Evolutionary conservation across 2,888 invertebrate species (phyloP), one percentile per base, ranked within the genome.

Genomic region (Noctua janthe): DNA sequence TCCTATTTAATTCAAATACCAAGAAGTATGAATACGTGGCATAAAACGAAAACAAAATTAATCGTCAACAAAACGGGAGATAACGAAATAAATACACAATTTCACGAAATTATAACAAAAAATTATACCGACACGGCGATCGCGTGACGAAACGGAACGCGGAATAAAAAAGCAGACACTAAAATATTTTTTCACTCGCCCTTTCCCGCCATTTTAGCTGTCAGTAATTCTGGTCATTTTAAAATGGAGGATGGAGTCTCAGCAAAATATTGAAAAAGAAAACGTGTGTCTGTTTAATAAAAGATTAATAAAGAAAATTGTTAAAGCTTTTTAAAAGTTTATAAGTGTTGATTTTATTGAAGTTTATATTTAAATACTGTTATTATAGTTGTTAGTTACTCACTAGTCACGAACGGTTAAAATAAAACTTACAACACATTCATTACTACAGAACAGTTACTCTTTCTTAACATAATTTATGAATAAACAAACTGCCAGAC

Each of bases 61-160:
- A 91, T 89, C 74, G 80, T 79, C 84, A 85, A 84, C 84, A 82
- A 72, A 89, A 67, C 66, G 67, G 74, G 85, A 90, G 90, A 90
- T 90, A 90, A 89, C 87, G 78, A 86, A 90, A 84, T 85, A 88
- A 89, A 87, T 82, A 86, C 80, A 88, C 78, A 89, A 78, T 87
- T 90, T 86, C 83, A 86, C 76, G 78, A 86, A 89, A 87, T 86
- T 87, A 90, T 87, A 86, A 86, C 79, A 75, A 89, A 86, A 82
- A 87, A 85, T 62, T 87, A 87, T 89, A 74, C 81, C 76, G 81
- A 90, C 90, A 91, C 80, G 81, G 73, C 72, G 83, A 81, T 91
- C 83, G 91, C 91, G 91, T 91, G 91, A 91, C 91, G 83, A 84
- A 87, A 85, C 80, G 69, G 66, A 83, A 86, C 76, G 82, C 85